Percentiles rank a stretch among this genome's conserved stretches.
phyloP scores from a whole-genome alignment of 2,113 vertebrate genomes.

The Asarcornis scutulata region DNA sequence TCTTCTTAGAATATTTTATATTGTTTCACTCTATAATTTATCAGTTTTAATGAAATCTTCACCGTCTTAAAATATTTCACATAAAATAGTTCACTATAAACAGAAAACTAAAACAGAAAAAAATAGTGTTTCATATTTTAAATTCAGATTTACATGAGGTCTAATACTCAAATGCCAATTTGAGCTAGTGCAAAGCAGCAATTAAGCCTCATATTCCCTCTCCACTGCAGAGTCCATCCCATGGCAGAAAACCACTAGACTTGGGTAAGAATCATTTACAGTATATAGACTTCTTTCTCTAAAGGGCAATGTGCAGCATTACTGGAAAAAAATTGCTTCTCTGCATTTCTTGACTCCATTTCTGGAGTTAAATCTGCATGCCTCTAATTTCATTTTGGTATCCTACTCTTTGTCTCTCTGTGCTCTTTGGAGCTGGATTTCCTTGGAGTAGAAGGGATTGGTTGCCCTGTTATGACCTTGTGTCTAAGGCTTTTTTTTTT shows the following conservation, averaged over 20 bases:
- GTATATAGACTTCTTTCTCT: not conserved
- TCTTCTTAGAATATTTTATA: not conserved
- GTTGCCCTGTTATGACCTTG: not conserved
- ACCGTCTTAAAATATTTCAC: not conserved
- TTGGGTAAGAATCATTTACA: not conserved
- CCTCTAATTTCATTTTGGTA: not conserved
- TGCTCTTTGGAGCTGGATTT: not conserved
- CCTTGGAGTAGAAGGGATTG: not conserved
- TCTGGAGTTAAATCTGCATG: not conserved
- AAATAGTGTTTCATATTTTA: not conserved
- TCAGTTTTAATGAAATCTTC: not conserved
- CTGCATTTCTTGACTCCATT: not conserved
- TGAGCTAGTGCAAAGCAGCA: accelerated
- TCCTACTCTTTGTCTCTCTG: not conserved
- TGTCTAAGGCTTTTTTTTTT: not conserved
- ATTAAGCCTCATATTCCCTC: not conserved
- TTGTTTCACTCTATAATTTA: not conserved
- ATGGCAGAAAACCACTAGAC: not conserved
- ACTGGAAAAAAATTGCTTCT: not conserved
- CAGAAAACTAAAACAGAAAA: not conserved
- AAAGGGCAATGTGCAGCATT: not conserved
- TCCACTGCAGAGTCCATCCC: not conserved
- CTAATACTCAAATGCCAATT: not conserved
- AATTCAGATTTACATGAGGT: not conserved
- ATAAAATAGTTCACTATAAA: not conserved